Evolutionary conservation across 2,113 vertebrate species (phyloP).

Genomic region (cattle (Bos taurus)): ARS-UCD2.0 NW_020192292.1:6940501-6941000

Average conservation of each 20-base stretch:
- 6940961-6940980: not conserved
- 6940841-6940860: not conserved
- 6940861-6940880: not conserved
- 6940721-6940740: not conserved
- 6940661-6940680: conserved; percentile 64
- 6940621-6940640: not conserved
- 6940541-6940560: not conserved
- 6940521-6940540: conserved; percentile 23
- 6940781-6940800: not conserved
- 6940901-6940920: not conserved
- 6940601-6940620: not conserved
- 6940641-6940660: conserved; percentile 7
- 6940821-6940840: rapidly evolving
- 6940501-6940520: conserved; percentile 2
- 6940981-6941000: not conserved
- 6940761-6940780: not conserved
- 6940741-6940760: not conserved
- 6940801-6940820: not conserved
- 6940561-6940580: conserved; percentile 17
- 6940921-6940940: not conserved
- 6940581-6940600: conserved; percentile 34
- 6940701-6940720: conserved; percentile 49
- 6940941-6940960: not conserved
- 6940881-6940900: not conserved
- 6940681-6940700: conserved; percentile 82